A percentile compares a stretch with the other conserved stretches of the same genome.
phyloP scores from a whole-genome alignment of 2,888 invertebrate species.

The Spodoptera exigua region DNA sequence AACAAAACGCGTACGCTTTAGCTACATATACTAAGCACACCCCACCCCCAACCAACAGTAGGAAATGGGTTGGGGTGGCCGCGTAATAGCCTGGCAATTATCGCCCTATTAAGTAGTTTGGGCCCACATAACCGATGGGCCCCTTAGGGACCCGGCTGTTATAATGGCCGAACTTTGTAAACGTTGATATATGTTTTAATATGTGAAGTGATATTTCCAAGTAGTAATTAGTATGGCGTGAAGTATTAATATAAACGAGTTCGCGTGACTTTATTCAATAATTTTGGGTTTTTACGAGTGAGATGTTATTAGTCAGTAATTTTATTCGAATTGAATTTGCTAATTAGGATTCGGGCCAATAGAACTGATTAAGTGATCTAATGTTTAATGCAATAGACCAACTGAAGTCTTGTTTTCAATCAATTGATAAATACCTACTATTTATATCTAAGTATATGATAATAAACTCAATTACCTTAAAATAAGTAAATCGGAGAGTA shows the following conservation, averaged over 20 bases:
- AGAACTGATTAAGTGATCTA: background rate
- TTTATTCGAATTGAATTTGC: slow-evolving; percentile 27
- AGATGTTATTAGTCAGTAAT: slow-evolving; percentile 12
- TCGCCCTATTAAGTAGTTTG: slow-evolving; percentile 87
- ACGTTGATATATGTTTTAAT: slow-evolving; percentile 47
- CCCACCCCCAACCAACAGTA: slow-evolving; percentile 22
- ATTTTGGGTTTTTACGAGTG: slow-evolving; percentile 37
- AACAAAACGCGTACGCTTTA: slow-evolving; percentile 29
- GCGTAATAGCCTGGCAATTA: slow-evolving; percentile 81
- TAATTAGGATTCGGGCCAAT: slow-evolving; percentile 29
- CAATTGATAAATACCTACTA: too few relatives aligned
- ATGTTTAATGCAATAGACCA: too few relatives aligned
- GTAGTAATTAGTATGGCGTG: slow-evolving; percentile 54
- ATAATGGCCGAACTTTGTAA: slow-evolving; percentile 48
- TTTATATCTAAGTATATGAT: too few relatives aligned
- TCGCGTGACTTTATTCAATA: slow-evolving; percentile 49
- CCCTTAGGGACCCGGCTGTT: slow-evolving; percentile 57
- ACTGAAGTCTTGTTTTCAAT: too few relatives aligned
- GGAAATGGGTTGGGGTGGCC: slow-evolving; percentile 48
- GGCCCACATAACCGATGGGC: slow-evolving; percentile 70
- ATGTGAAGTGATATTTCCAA: slow-evolving; percentile 56
- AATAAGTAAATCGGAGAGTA: too few relatives aligned
- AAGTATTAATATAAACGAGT: slow-evolving; percentile 52
- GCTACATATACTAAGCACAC: slow-evolving; percentile 26
- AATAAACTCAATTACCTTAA: too few relatives aligned